These are phyloP conservation scores for Silurus meridionalis DNA, from an alignment of 2,113 vertebrate species.

Conservation along the genomic window DNA sequence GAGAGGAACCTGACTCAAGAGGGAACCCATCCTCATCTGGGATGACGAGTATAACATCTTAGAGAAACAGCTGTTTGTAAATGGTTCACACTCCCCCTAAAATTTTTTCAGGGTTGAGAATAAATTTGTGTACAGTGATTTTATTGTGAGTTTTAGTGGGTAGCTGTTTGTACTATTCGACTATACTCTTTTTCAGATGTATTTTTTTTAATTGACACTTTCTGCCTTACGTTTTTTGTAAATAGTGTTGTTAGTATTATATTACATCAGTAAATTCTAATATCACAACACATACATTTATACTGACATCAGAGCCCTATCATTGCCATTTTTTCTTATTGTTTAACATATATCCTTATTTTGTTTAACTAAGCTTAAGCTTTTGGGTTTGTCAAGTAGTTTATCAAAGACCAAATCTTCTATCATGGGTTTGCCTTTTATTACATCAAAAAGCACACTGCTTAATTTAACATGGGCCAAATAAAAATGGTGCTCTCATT, in stretches of 20 bases:
- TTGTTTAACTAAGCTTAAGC: not conserved
- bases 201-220: not conserved
- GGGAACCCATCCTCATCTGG: no score
- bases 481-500: not conserved
- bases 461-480: not conserved
- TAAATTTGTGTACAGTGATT: not conserved
- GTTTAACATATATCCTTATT: not conserved
- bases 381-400: not conserved
- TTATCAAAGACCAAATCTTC: not conserved
- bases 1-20: no score
- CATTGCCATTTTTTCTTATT: not conserved
- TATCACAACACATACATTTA: slow-evolving; percentile 1
- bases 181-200: not conserved
- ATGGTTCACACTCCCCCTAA: not conserved
- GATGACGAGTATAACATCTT: not conserved
- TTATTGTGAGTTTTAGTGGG: slow-evolving; percentile 12
- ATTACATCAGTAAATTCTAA: not conserved
- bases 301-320: not conserved
- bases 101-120: slow-evolving; percentile 12
- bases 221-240: not conserved
- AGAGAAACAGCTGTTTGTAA: slow-evolving; percentile 11
- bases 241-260: slow-evolving; percentile 19
- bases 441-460: not conserved
- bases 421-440: not conserved
- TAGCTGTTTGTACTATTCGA: slow-evolving; percentile 37